A percentile compares a stretch with the other conserved stretches of the same genome.
These are phyloP conservation scores for Aporophyla lueneburgensis DNA, from an alignment of 2,888 invertebrate genomes.

Conservation along the genomic window DNA sequence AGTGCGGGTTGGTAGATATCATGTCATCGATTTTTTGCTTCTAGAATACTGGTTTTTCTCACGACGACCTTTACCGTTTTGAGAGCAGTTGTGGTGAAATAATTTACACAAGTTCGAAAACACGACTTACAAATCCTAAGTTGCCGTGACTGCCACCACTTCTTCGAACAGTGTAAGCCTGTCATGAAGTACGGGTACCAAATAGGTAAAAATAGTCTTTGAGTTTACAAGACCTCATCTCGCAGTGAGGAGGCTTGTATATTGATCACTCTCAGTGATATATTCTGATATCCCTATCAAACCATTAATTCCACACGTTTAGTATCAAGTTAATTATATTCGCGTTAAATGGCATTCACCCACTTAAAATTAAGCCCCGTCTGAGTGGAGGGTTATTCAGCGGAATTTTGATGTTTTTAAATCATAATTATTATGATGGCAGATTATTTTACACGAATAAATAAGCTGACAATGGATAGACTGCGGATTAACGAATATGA, in stretches of 20 bases:
- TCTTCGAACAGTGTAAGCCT: no score
- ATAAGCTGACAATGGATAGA: slow-evolving; percentile 20
- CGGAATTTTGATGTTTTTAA: slow-evolving; percentile 53
- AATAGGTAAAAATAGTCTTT: background rate
- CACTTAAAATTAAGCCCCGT: slow-evolving; percentile 30
- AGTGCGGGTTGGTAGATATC: no score
- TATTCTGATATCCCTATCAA: background rate
- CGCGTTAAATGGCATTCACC: background rate
- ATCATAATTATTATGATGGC: slow-evolving; percentile 52
- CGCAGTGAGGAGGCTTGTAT: no score
- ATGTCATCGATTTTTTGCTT: no score
- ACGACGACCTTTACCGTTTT: no score
- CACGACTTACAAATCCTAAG: no score
- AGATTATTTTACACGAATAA: slow-evolving; percentile 47
- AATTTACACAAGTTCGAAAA: no score
- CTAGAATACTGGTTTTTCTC: no score
- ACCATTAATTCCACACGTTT: background rate
- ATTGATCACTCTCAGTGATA: background rate
- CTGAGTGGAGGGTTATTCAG: slow-evolving; percentile 26
- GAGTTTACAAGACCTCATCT: no score
- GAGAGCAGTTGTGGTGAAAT: no score
- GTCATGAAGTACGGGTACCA: no score
- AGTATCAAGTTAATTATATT: slow-evolving; percentile 12
- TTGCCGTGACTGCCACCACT: no score
- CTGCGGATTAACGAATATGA: slow-evolving; percentile 14